Base-by-base conservation (phyloP, 2,113 vertebrate genomes). In the Rhineura floridana region DNA sequence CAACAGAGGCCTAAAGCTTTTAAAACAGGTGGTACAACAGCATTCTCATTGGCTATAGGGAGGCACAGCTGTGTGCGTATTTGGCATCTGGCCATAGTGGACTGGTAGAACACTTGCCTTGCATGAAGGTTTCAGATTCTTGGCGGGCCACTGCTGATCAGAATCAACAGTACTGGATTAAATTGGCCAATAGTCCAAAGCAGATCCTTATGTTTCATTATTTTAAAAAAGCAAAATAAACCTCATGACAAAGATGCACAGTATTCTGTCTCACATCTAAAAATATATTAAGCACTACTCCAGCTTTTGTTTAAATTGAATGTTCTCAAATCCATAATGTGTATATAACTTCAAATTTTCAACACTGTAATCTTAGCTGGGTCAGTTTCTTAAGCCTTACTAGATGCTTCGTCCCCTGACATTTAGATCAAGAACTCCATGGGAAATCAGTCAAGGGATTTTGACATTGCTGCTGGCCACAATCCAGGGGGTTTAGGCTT, bases 371-470 rank as follows among this genome's bases (percentile, higher is more conserved):
- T 92, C 83, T 92, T 92, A 87, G 91, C 91, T 94, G 87, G 92
- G 93, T 83, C 80, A 81, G 88, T 93, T 95, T 94, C 93, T 93
- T 95, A 96, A 84, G 93, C 90, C 91, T 89, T 83, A 63, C 76
- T 94, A 94, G 91, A 94, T 89, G 84, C 42, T 23, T 44, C 89
- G 91, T 91, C 92, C 92, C 92, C 94, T 97, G 97, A 97, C 96
- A 97, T 96, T 97, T 97, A 96, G 93, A 95, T 87, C 95, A 96
- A 96, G 96, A 97, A 97, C 96, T 96, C 96, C 95, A 96, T 95
- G 96, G 96, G 96, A 96, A 97, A 96, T 96, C 91, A 96, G 95
- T 97, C 96, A 96, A 96, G 94, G 95, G 95, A 95, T 96, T 93
- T 93, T 96, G 95, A 94, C 95, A 95, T 95, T 95, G 94, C 93